Evolutionary conservation across 2,113 vertebrate genomes (phyloP), one percentile per base, ranked within the genome.

Genomic region (Cyprinodon variegatus): DNA sequence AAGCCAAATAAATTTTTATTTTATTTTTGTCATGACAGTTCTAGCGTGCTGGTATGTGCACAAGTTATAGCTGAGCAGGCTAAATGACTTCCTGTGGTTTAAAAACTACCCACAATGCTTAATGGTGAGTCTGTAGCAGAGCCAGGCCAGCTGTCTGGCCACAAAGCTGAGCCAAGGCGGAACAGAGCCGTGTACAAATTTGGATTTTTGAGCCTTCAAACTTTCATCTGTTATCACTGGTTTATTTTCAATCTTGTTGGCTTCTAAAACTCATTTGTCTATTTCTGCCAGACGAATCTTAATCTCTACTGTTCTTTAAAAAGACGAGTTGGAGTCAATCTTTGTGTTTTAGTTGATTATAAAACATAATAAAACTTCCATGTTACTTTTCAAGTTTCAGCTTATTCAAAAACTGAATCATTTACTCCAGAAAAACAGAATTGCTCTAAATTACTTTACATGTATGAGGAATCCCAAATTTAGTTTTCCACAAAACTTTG

Each of bases 11-110:
- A 70, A 53, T 14, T 4, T 22, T 8, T 29, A 0, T 7, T 0
- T 3, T 76, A 22, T 48, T 60, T 29, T 0, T 11, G 50, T 22
- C 15, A 36, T 59, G 36, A 7, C 41, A 65, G n/a, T 22, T 72
- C 41, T 4, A 72, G 11, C 83, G 87, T 87, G 85, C 90, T 86
- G 57, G 50, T 69, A 70, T 61, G 29, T 36, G 60, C 60, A 61
- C 13, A 37, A 17, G 13, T 40, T 39, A 64, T n/a, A 3, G 38
- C 39, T 20, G 20, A 3, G 38, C 39, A 57, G 20, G 50, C 50
- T n/a, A 57, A 53, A 20, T 8, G 17, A 53, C 17, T n/a, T 20
- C 5, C 17, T 53, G 50, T 20, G 17, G 20, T 53, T 29, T 53
- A 53, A 57, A 57, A 57, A 57, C 20, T 57, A n/a, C 17, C 50